Percentiles rank a stretch among this genome's conserved stretches.
phyloP scores from a whole-genome alignment of 1,140 invertebrate species.

The Zaprionus davidi region DNA sequence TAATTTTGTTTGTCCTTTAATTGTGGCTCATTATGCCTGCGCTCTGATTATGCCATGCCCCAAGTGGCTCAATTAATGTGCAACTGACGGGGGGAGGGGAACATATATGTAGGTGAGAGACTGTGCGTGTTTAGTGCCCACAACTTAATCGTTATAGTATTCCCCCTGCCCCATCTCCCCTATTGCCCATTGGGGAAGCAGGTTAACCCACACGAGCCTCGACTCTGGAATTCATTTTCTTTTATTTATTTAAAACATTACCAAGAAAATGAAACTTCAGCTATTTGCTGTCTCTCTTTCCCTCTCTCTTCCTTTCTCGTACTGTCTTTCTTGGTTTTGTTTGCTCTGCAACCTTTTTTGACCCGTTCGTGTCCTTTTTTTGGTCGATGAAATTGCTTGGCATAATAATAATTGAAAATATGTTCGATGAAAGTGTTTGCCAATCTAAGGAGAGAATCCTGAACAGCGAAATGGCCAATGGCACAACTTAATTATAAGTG shows the following conservation, averaged over 20 bases:
- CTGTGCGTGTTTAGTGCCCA: constrained; percentile 43
- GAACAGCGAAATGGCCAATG: constrained; percentile 48
- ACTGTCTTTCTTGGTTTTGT: not conserved
- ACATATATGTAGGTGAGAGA: not conserved
- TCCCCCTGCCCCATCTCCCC: not conserved
- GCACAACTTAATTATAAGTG: constrained; percentile 64
- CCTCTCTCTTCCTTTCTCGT: not conserved
- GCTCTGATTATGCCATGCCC: constrained; percentile 68
- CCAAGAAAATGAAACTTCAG: constrained; percentile 18
- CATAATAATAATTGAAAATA: constrained; percentile 73
- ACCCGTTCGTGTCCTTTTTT: constrained; percentile 6
- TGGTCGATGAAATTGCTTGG: constrained; percentile 41
- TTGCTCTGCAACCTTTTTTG: constrained; percentile 2
- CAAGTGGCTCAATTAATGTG: constrained; percentile 80
- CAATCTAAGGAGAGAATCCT: constrained; percentile 11
- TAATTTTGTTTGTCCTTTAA: constrained; percentile 82
- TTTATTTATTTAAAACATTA: constrained; percentile 46
- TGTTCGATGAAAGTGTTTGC: constrained; percentile 64
- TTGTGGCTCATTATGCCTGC: constrained; percentile 78
- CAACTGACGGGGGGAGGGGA: not conserved
- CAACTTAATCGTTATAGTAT: constrained; percentile 35
- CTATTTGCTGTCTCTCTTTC: constrained; percentile 6
- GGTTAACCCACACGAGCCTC: not conserved
- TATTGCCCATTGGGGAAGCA: not conserved
- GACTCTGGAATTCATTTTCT: constrained; percentile 27